Conservation (phyloP, 2,888 invertebrate genomes). For the Bellardia pandia region DNA sequence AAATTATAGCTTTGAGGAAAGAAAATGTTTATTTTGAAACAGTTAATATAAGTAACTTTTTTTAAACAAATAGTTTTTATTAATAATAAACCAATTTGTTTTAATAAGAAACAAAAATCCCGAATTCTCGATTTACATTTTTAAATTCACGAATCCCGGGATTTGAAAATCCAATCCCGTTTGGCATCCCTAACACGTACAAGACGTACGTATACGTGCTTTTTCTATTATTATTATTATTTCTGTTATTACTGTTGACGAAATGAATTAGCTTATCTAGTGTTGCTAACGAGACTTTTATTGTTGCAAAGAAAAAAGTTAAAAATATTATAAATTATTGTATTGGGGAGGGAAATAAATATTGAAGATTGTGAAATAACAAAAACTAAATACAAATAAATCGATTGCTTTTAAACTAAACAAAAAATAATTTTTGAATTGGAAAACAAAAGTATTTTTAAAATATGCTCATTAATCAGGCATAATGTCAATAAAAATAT, state of each 20-base stretch:
- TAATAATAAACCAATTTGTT: too few species aligned
- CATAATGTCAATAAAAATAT: background rate
- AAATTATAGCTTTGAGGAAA: too few species aligned
- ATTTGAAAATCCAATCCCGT: too few species aligned
- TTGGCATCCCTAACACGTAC: background rate
- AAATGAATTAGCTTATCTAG: constrained; percentile 20
- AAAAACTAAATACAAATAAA: constrained; percentile 12
- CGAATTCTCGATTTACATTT: too few species aligned
- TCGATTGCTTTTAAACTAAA: background rate
- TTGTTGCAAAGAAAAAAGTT: constrained; percentile 4
- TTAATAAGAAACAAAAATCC: too few species aligned
- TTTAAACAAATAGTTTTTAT: too few species aligned
- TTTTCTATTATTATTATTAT: background rate
- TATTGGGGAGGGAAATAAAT: constrained; percentile 3
- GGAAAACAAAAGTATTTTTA: background rate
- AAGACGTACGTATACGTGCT: too few species aligned
- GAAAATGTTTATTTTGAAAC: too few species aligned
- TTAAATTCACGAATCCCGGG: too few species aligned
- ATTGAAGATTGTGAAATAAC: constrained; percentile 5
- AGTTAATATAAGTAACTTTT: too few species aligned
- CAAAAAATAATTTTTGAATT: background rate
- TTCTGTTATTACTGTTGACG: background rate
- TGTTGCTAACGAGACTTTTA: constrained; percentile 55
- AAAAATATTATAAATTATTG: background rate
- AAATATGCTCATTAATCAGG: background rate